Conservation (phyloP, 2,113 vertebrate genomes). For the Atherinomorus stipes region DNA sequence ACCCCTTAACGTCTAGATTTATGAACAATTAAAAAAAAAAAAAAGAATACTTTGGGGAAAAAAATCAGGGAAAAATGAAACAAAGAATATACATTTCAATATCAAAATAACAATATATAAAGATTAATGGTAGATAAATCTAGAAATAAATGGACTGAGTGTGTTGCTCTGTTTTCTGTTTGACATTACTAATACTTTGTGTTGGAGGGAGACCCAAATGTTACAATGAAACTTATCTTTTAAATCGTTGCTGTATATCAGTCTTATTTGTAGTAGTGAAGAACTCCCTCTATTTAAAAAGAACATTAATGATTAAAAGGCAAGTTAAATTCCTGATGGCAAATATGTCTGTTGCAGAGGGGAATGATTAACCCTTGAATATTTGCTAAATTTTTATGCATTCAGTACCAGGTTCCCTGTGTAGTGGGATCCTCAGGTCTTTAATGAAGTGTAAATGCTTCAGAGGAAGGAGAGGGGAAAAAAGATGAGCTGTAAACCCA, state of each 20-base stretch:
- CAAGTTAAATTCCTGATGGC: conserved; percentile 23
- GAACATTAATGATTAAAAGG: not conserved
- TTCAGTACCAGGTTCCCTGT: too few relatives aligned
- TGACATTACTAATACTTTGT: conserved; percentile 15
- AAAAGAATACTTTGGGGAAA: too few relatives aligned
- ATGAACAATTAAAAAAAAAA: too few relatives aligned
- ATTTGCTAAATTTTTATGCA: too few relatives aligned
- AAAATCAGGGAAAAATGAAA: too few relatives aligned
- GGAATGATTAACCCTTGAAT: not conserved
- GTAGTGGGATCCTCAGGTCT: too few relatives aligned
- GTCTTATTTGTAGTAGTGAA: not conserved
- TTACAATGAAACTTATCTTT: conserved; percentile 36
- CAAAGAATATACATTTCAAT: too few relatives aligned
- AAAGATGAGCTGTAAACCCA: not conserved
- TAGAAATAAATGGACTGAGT: too few relatives aligned
- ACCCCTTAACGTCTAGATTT: too few relatives aligned
- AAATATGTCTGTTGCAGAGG: not conserved
- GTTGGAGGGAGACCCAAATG: conserved; percentile 21
- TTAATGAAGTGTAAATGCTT: conserved; percentile 1
- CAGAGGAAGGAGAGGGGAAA: not conserved
- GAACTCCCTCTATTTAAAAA: conserved; percentile 1
- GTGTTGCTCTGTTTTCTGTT: conserved; percentile 29
- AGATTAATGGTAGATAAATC: too few relatives aligned
- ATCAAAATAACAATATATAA: too few relatives aligned
- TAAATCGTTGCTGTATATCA: conserved; percentile 4